Conservation (phyloP, 2,888 invertebrate species). For the Acronicta leporina region DNA sequence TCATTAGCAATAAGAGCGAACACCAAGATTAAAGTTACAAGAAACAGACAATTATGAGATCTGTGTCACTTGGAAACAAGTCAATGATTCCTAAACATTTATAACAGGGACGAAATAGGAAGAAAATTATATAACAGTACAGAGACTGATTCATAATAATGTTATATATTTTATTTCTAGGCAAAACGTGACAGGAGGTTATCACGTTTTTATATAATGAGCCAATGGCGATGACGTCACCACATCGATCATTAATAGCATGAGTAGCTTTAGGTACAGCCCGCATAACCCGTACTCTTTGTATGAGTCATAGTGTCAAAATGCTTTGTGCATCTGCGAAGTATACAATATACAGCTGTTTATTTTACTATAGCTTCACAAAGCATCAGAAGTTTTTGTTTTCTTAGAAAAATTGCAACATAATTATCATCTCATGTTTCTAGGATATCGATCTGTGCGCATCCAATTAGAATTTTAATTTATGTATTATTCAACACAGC, state of each 20-base stretch:
- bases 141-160: constrained; percentile 43
- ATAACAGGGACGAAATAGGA: constrained; percentile 4
- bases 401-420: constrained; percentile 18
- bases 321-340: constrained; percentile 52
- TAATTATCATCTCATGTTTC: constrained; percentile 35
- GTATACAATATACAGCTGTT: constrained; percentile 34
- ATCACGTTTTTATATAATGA: constrained; percentile 54
- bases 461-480: constrained; percentile 43
- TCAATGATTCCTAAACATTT: constrained; percentile 32
- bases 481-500: constrained; percentile 47
- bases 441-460: constrained; percentile 25
- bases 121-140: constrained; percentile 19
- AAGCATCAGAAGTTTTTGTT: constrained; percentile 13
- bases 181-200: constrained; percentile 51
- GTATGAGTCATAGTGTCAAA: constrained; percentile 54
- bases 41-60: constrained; percentile 23
- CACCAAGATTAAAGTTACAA: constrained; percentile 30
- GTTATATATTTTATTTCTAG: constrained; percentile 47
- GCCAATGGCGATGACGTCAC: constrained; percentile 60
- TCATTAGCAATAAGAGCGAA: constrained; percentile 31
- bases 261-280: constrained; percentile 30
- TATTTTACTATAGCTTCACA: constrained; percentile 15
- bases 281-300: constrained; percentile 49
- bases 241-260: constrained; percentile 53
- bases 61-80: constrained; percentile 11